Base-by-base conservation (phyloP, 1,140 invertebrate genomes). In the Stegodyphus mimosarum region DNA sequence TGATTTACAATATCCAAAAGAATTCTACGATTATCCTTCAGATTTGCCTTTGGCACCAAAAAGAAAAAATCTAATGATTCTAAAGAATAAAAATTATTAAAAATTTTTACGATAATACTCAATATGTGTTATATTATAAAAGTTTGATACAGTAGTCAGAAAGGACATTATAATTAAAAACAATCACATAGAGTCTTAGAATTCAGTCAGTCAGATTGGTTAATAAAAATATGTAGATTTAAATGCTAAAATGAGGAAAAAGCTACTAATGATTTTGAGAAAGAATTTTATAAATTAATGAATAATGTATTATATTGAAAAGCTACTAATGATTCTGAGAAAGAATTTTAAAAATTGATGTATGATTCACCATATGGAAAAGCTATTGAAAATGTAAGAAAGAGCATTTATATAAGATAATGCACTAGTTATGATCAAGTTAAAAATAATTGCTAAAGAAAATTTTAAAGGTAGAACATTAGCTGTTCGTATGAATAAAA, bases 51-150 rank as follows among this genome's bases (percentile, higher is more conserved):
- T 92, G 53, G 89, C 88, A 79, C 89, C 90, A 64, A 89, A 86
- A 87, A 85, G 72, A 77, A n/a, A 70, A 55, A 64, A 5, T 15
- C 87, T 50, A 72, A 78, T 71, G 76, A 50, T 13, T 66, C 78
- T 89, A 81, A 80, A 75, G 49, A 71, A 70, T 6, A 13, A 52
- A 87, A 84, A 74, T 69, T 87, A 63, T 11, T 79, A 33, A 33
- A 7, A 72, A 51, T 72, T 70, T 87, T 18, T 2, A 74, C 33
- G 11, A 79, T n/a, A 85, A 85, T 76, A 86, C 87, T 83, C 91
- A 91, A 49, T 92, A 92, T 89, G 87, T 91, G 73, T 90, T 92
- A 69, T 92, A 92, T 89, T 92, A 92, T 89, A 83, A 87, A 85
- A 91, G 90, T 89, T 90, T 92, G 55, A 89, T 92, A 89, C 91